Evolutionary conservation across 1,140 invertebrate genomes (phyloP).

Genomic region (Drosophila sturtevanti): DNA sequence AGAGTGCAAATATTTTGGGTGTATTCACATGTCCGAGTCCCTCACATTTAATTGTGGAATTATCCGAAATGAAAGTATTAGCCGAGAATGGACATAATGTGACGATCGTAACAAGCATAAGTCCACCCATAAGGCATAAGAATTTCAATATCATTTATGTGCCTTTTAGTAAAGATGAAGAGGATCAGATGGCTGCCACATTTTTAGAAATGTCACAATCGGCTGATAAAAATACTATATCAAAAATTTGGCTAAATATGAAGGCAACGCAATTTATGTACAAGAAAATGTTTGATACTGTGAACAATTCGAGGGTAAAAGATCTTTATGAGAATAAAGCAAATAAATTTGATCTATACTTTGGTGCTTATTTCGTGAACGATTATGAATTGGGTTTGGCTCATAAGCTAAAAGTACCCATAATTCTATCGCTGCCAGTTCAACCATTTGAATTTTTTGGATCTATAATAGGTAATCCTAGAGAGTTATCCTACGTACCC

Average conservation of each 20-base stretch:
- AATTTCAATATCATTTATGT: constrained; percentile 42
- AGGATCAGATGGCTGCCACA: neutral
- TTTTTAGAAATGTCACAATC: constrained; percentile 27
- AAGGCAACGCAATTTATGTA: constrained; percentile 6
- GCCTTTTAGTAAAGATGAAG: constrained; percentile 16
- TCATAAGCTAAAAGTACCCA: constrained; percentile 39
- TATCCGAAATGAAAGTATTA: constrained; percentile 31
- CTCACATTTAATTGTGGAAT: constrained; percentile 52
- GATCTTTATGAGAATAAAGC: constrained; percentile 25
- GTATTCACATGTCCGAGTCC: constrained; percentile 43
- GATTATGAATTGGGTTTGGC: constrained; percentile 38
- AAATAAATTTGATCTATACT: constrained; percentile 43
- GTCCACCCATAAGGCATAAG: constrained; percentile 29
- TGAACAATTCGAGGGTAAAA: constrained; percentile 30
- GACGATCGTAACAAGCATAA: constrained; percentile 34
- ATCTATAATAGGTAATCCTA: constrained; percentile 35
- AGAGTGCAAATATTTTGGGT: constrained; percentile 45
- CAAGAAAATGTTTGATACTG: constrained; percentile 19
- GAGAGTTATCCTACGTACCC: constrained; percentile 40
- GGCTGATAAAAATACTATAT: constrained; percentile 14
- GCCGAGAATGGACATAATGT: constrained; percentile 56
- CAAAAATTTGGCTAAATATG: neutral
- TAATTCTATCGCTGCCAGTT: constrained; percentile 11
- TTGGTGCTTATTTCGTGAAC: constrained; percentile 43
- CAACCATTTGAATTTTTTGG: constrained; percentile 10